Evolutionary conservation across 2,113 vertebrate species (phyloP), one percentile per base, ranked within the genome.

Genomic region (Carassius auratus): DNA sequence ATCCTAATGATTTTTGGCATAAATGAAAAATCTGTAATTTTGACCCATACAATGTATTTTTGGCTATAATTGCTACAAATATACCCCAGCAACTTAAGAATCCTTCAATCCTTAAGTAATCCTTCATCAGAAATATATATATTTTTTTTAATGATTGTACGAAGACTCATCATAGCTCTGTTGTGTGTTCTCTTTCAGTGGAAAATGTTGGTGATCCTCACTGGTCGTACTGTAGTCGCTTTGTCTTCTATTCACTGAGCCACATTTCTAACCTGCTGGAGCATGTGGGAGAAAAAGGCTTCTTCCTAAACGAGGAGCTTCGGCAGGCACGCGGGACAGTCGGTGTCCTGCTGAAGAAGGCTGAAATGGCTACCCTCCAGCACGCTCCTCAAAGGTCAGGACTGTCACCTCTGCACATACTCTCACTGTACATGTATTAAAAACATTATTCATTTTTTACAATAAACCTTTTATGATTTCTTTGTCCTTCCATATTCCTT

Each of bases 191-290:
- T 68, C 42, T 14, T 9, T 57, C 88, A 95, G 94, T 92, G 15
- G 92, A 94, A 76, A 90, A 6, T 48, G 90, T 93, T 68, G 91
- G 91, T 15, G 90, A 93, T 84, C 84, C 85, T 21, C 95, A 95
- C 89, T 95, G 93, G 93, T 92, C 93, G 10, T 90, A 93, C 89
- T 94, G 94, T 89, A 94, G 94, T 86, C 93, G 90, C 73, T 96
- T 95, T 69, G 73, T 96, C 48, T 87, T 92, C 3, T 91, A 89
- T 61, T 91, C 89, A 12, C 92, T 95, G 64, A 90, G 85, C 75
- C 94, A 92, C 85, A 89, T 95, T 55, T 87, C 89, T 64, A 57
- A 88, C 84, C 84, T 89, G 64, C 88, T 95, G 90, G 91, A 92
- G 23, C 90, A 89, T 50, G 71, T 93, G 59, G 93, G 92, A 26